A percentile compares a stretch with the other conserved stretches of the same genome.
Conservation (phyloP, 2,113 vertebrate species). For the Scalopus aquaticus region DNA sequence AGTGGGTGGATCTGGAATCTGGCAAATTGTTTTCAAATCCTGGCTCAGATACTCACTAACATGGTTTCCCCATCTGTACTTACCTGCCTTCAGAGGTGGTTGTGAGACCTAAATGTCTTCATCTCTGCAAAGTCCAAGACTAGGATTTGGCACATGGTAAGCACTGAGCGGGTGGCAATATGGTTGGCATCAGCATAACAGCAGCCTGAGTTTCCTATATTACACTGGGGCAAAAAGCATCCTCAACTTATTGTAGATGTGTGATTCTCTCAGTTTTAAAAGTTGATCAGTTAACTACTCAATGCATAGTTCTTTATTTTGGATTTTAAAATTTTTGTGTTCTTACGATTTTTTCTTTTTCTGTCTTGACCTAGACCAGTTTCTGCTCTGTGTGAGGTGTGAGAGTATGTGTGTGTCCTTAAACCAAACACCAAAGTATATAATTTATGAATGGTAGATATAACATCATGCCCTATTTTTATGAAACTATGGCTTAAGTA, state of each 20-base stretch:
- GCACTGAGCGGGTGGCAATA: not conserved
- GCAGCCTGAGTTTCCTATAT: not conserved
- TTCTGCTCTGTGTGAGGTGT: not conserved
- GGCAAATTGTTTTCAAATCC: not conserved
- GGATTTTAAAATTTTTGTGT: conserved; percentile 20
- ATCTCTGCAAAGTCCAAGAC: too few species aligned
- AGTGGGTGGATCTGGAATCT: not conserved
- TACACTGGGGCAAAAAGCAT: not conserved
- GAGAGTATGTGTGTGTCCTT: not conserved
- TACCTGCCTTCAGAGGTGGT: not conserved
- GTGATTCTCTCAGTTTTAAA: not conserved
- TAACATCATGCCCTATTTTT: conserved; percentile 71
- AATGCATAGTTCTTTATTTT: not conserved
- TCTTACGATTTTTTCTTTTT: not conserved
- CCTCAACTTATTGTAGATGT: not conserved
- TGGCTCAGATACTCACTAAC: not conserved
- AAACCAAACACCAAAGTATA: conserved; percentile 62
- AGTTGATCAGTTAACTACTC: not conserved
- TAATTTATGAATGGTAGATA: conserved; percentile 74
- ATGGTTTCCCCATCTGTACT: not conserved
- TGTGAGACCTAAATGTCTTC: not conserved
- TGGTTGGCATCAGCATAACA: accelerated
- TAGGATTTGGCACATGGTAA: not conserved
- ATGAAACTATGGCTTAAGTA: not conserved
- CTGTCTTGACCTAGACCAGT: not conserved